Evolutionary conservation across 2,888 invertebrate species (phyloP).

Genomic region (Steinernema scapterisci): DNA sequence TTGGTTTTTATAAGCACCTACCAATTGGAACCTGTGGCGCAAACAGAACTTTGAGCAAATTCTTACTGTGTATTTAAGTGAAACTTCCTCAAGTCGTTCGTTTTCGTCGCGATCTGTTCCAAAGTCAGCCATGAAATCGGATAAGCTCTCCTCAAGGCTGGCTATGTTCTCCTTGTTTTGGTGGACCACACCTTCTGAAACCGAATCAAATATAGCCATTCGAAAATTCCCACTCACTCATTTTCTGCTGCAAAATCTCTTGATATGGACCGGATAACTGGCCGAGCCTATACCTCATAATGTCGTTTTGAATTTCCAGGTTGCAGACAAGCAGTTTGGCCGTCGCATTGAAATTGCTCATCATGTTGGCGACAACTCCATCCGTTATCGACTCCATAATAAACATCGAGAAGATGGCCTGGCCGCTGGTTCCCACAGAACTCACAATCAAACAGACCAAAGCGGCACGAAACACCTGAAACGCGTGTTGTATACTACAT

Average conservation of each 20-base stretch:
- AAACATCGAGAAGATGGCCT: conserved; percentile 44
- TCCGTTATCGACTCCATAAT: conserved; percentile 51
- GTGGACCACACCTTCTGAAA: conserved; percentile 37
- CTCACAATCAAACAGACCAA: conserved; percentile 57
- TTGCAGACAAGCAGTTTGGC: conserved; percentile 57
- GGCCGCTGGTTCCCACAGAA: conserved; percentile 56
- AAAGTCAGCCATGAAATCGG: conserved; percentile 43
- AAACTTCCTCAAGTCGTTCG: conserved; percentile 32
- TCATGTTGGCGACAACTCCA: conserved; percentile 58
- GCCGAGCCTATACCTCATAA: conserved; percentile 53
- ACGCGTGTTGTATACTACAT: background rate
- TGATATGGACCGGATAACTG: conserved; percentile 59
- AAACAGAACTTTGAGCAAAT: background rate
- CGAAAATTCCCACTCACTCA: conserved; percentile 42
- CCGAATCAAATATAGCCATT: background rate
- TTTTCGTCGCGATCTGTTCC: conserved; percentile 40
- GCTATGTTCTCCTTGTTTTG: conserved; percentile 42
- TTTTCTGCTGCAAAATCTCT: conserved; percentile 51
- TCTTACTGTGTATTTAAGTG: too few species aligned
- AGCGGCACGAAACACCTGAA: conserved; percentile 59
- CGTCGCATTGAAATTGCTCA: conserved; percentile 49
- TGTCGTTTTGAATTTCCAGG: conserved; percentile 53
- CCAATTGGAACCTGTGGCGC: too few species aligned
- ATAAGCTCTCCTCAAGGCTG: conserved; percentile 39
- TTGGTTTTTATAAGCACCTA: too few species aligned